phyloP scores from a whole-genome alignment of 2,888 invertebrate genomes.

The Hyles lineata region DNA sequence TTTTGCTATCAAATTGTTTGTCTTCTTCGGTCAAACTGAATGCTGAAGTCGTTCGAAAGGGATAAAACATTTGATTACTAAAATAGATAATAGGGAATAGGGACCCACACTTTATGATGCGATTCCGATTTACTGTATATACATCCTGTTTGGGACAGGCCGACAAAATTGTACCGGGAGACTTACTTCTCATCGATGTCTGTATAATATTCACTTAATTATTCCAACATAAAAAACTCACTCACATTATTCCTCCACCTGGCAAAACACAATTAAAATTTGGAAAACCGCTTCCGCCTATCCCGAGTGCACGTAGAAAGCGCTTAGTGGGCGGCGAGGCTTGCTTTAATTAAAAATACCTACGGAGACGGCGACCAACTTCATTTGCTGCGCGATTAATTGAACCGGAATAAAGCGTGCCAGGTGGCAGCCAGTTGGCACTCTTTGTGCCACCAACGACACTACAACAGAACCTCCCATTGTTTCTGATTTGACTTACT shows the following conservation, averaged over 20 bases:
- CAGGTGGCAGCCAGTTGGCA: slow-evolving; percentile 47
- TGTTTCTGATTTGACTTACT: slow-evolving; percentile 19
- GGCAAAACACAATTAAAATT: neutral
- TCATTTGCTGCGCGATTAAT: slow-evolving; percentile 66
- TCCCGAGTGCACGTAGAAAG: slow-evolving; percentile 32
- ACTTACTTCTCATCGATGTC: too few species aligned
- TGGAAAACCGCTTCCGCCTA: slow-evolving; percentile 34
- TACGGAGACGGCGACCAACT: slow-evolving; percentile 61
- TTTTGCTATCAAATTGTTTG: too few species aligned
- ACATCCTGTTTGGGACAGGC: too few species aligned
- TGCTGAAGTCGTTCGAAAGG: too few species aligned
- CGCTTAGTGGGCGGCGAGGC: slow-evolving; percentile 50
- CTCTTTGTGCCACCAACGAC: neutral
- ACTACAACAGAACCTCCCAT: slow-evolving; percentile 1
- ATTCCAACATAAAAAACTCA: too few species aligned
- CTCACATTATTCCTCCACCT: neutral
- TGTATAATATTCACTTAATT: too few species aligned
- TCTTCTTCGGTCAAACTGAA: too few species aligned
- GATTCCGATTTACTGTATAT: too few species aligned
- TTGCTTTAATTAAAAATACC: slow-evolving; percentile 74
- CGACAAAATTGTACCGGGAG: too few species aligned
- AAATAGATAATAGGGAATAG: too few species aligned
- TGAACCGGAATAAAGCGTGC: slow-evolving; percentile 61
- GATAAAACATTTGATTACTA: too few species aligned
- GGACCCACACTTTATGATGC: too few species aligned